phyloP scores from a whole-genome alignment of 2,888 invertebrate species.

The Volucella inanis region DNA sequence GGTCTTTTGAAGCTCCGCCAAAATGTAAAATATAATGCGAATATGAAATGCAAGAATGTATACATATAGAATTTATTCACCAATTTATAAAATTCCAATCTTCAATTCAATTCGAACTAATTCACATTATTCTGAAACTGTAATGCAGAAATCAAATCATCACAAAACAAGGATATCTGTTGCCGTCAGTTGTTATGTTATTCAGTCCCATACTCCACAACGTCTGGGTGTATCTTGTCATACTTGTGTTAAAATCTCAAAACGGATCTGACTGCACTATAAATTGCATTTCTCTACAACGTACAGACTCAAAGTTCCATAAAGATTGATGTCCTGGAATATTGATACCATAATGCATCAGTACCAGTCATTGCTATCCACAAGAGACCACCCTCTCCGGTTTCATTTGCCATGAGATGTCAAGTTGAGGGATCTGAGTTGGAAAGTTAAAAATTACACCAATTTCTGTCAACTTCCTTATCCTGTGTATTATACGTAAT shows the following conservation, averaged over 20 bases:
- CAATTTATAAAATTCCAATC: too few relatives aligned
- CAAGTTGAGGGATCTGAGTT: conserved; percentile 42
- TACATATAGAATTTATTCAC: too few relatives aligned
- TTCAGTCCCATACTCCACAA: neutral
- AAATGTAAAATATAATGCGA: too few relatives aligned
- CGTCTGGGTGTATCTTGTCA: neutral
- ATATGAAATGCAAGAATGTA: too few relatives aligned
- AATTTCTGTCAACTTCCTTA: conserved; percentile 41
- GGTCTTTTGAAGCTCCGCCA: too few relatives aligned
- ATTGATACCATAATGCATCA: conserved; percentile 47
- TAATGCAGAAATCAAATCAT: conserved; percentile 3
- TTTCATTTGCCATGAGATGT: conserved; percentile 22
- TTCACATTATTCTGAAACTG: neutral
- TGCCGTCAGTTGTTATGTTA: conserved; percentile 24
- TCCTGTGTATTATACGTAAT: conserved; percentile 18
- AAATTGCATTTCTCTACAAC: conserved; percentile 19
- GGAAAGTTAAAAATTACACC: conserved; percentile 47
- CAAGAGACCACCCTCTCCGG: neutral
- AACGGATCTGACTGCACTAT: conserved; percentile 17
- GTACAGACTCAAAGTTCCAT: neutral
- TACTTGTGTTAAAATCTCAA: neutral
- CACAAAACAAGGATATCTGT: conserved; percentile 24
- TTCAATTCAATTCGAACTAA: neutral
- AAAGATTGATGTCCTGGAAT: conserved; percentile 24
- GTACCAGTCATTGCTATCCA: neutral